phyloP scores from a whole-genome alignment of 2,797 vertebrate genomes.

The Miichthys miiuy region DNA sequence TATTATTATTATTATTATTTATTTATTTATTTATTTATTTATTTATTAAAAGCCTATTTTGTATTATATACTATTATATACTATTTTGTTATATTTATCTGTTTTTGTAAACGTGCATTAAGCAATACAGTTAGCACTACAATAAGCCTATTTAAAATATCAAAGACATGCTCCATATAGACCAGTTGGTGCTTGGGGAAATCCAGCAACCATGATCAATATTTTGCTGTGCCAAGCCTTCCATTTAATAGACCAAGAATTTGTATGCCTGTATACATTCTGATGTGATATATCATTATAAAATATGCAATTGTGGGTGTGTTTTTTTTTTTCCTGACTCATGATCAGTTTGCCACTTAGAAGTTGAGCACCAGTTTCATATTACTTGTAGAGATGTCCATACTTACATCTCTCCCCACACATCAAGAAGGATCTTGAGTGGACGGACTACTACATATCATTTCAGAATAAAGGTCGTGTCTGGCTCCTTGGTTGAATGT shows the following conservation, averaged over 20 bases:
- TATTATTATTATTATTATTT: too few species aligned
- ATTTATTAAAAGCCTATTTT: neutral
- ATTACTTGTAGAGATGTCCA: neutral
- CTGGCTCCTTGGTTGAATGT: constrained; percentile 7
- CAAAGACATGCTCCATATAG: neutral
- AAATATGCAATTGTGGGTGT: neutral
- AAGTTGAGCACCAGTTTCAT: neutral
- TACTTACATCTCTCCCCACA: neutral
- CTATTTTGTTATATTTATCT: too few species aligned
- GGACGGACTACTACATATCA: neutral
- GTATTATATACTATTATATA: neutral
- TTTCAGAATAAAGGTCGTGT: neutral
- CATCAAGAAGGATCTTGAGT: neutral
- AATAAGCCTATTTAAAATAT: neutral
- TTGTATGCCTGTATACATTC: constrained; percentile 29
- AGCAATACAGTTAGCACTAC: neutral
- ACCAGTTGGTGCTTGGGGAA: neutral
- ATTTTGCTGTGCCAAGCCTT: constrained; percentile 8
- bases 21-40: too few species aligned
- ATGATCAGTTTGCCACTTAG: neutral
- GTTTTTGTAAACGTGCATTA: neutral
- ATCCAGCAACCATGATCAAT: constrained; percentile 3
- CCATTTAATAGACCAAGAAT: constrained; percentile 2
- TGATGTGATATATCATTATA: neutral
- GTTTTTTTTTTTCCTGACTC: neutral